Percentiles rank a stretch among this genome's conserved stretches.
Conservation (phyloP, 2,113 vertebrate species). For the Muscicapa adusta region DNA sequence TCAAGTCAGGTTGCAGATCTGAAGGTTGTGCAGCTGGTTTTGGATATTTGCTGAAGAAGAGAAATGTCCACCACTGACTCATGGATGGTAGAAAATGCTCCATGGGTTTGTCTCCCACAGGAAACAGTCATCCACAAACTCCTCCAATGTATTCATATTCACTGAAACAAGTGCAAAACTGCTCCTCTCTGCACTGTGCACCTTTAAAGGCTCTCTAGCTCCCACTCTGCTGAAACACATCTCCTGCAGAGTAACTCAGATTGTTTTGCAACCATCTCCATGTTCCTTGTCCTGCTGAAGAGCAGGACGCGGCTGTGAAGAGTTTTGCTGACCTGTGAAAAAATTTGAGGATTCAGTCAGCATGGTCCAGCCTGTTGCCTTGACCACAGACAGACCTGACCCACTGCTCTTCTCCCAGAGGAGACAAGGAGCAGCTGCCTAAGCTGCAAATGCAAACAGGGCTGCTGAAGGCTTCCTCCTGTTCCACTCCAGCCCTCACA, state of each 20-base stretch:
- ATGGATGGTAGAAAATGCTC: background rate
- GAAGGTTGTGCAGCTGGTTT: background rate
- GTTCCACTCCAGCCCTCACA: rapidly evolving
- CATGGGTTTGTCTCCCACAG: background rate
- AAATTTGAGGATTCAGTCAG: background rate
- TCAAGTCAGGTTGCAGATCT: background rate
- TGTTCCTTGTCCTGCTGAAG: background rate
- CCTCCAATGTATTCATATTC: background rate
- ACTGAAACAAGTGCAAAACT: background rate
- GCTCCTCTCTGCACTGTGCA: background rate
- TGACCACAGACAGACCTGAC: background rate
- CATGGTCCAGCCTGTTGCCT: background rate
- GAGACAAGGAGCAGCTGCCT: background rate
- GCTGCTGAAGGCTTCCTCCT: background rate
- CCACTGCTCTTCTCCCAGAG: background rate
- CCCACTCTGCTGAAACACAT: background rate
- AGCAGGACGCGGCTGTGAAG: background rate
- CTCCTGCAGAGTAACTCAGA: background rate
- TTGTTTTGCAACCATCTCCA: background rate
- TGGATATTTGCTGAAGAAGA: background rate
- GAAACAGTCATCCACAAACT: background rate
- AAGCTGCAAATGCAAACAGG: background rate
- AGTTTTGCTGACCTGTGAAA: background rate
- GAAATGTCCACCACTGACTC: background rate
- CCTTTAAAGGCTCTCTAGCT: background rate